Percentiles rank a stretch among this genome's conserved stretches.
Conservation (phyloP, 1,140 invertebrate species). For the Zaprionus tsacasi region DNA sequence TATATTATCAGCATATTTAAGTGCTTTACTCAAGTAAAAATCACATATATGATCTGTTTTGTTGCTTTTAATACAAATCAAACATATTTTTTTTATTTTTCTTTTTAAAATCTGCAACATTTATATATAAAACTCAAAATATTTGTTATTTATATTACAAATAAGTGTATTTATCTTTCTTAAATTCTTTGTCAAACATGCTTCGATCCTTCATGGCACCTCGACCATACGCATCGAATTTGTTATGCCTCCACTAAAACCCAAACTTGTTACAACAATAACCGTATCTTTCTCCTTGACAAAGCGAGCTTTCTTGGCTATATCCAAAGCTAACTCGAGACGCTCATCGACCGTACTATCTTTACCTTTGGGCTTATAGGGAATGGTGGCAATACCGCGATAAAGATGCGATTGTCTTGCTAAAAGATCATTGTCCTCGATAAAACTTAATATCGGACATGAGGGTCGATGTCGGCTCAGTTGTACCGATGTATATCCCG, state of each 20-base stretch:
- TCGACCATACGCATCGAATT: slow-evolving; percentile 19
- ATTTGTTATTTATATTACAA: no score
- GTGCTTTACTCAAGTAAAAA: no score
- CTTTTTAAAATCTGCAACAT: no score
- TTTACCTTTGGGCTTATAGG: not conserved
- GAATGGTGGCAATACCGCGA: slow-evolving; percentile 18
- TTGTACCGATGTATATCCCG: slow-evolving; percentile 7
- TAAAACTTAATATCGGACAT: slow-evolving; percentile 25
- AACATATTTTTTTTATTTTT: no score
- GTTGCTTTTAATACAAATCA: no score
- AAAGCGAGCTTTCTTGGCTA: slow-evolving; percentile 11
- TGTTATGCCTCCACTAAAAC: not conserved
- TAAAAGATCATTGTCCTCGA: not conserved
- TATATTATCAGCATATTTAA: not conserved
- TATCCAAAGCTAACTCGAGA: not conserved
- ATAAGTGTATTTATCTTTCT: no score
- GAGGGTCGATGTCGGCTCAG: slow-evolving; percentile 21
- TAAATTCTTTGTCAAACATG: no score
- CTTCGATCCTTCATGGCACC: not conserved
- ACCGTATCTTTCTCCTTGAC: slow-evolving; percentile 10
- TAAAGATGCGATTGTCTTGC: slow-evolving; percentile 22
- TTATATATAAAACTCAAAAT: no score
- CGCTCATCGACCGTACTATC: not conserved
- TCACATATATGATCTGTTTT: no score
- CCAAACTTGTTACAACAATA: slow-evolving; percentile 8